A percentile compares a stretch with the other conserved stretches of the same genome.
phyloP scores from a whole-genome alignment of 2,797 vertebrate species.

The Rallus crepitans region DNA sequence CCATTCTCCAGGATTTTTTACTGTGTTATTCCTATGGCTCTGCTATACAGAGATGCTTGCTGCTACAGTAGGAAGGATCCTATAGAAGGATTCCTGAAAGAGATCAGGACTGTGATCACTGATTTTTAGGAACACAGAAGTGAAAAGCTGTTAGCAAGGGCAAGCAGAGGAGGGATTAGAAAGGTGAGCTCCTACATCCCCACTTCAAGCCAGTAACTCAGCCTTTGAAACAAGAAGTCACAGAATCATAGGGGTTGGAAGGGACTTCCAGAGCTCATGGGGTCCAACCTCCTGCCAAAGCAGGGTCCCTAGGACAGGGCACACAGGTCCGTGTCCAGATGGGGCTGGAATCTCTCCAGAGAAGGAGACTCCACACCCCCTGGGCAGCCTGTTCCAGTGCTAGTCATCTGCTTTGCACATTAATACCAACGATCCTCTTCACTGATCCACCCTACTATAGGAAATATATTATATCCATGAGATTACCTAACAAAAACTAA shows the following conservation, averaged over 20 bases:
- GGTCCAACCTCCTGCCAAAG: no score
- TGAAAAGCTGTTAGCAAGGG: not conserved
- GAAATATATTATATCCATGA: not conserved
- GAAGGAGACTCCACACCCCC: no score
- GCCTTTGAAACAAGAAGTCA: not conserved
- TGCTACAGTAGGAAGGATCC: not conserved
- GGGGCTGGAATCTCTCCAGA: no score
- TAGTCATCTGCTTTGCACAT: not conserved
- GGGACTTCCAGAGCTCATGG: no score
- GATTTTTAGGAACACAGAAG: not conserved
- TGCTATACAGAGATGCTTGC: not conserved
- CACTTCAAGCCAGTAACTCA: not conserved
- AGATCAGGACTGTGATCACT: not conserved
- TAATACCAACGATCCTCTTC: not conserved
- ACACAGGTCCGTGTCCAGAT: no score
- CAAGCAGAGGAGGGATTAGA: not conserved
- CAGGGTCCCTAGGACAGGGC: no score
- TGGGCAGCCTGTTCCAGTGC: no score
- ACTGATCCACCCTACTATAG: rapidly evolving
- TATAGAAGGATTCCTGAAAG: not conserved
- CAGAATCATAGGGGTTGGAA: no score
- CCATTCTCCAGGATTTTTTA: not conserved
- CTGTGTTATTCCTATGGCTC: not conserved
- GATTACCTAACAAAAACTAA: not conserved
- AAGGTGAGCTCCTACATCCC: not conserved